Base-by-base conservation (phyloP, 2,888 invertebrate species). In the Thera britannica region DNA sequence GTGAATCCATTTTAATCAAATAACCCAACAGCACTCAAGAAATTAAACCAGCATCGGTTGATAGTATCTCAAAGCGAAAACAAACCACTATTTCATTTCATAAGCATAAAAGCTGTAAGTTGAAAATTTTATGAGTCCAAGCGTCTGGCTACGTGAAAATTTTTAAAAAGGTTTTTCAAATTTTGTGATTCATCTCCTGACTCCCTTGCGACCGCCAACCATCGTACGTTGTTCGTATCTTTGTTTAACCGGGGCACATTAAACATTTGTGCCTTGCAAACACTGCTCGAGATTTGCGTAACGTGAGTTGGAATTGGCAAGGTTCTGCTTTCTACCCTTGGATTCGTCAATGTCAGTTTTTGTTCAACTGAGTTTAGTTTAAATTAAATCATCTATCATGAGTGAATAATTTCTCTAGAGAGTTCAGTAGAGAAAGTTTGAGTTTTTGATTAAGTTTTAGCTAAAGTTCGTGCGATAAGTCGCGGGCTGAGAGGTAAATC, bases 91-190 rank as follows among this genome's bases (percentile, higher is more conserved):
- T 86, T 83, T 87, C 85, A 88, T 87, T 87, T 87, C 77, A 82
- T 79, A 82, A 84, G 81, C 83, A 81, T 82, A 82, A 83, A 86
- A 85, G 83, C 84, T 77, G 81, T 84, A 80, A 81, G 81, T 79
- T 88, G 86, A 90, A 89, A 84, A 77, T 86, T 89, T 89, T 86
- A 89, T 84, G 84, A 84, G 81, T 83, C 77, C 79, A 81, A 83
- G 73, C 82, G 81, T 85, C 83, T 83, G 83, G 77, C 79, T 79
- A 74, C 74, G 79, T 78, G 79, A 82, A 83, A 85, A 82, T 82
- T 85, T 88, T 86, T 84, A 83, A 85, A 87, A 88, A 83, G 83
- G 82, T 83, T 87, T 87, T 88, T 84, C 76, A 84, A 85, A 84
- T 86, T 86, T 85, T 78, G 80, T 82, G 83, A 84, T 84, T 83